Percentiles rank a stretch among this genome's conserved stretches.
phyloP scores from a whole-genome alignment of 1,140 invertebrate species.

The Agraylea sexmaculata region DNA sequence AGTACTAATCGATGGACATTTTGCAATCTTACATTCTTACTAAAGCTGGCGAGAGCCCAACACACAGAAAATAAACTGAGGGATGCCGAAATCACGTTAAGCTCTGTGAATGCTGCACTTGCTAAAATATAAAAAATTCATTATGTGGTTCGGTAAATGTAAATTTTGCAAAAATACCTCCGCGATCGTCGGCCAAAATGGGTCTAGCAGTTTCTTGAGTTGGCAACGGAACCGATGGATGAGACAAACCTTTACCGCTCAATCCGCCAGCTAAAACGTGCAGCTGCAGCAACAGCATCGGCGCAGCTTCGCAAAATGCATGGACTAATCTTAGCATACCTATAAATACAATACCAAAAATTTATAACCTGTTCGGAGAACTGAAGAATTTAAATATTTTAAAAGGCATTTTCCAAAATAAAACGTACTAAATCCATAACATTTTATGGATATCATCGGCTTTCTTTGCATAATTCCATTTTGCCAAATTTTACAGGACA shows the following conservation, averaged over 20 bases:
- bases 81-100: slow-evolving; percentile 70
- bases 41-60: slow-evolving; percentile 84
- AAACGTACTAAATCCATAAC: too few relatives aligned
- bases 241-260: background rate
- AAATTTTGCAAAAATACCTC: slow-evolving; percentile 8
- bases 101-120: slow-evolving; percentile 52
- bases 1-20: slow-evolving; percentile 75
- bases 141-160: background rate
- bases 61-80: slow-evolving; percentile 76
- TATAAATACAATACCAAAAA: too few relatives aligned
- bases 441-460: too few relatives aligned
- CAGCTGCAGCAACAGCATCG: slow-evolving; percentile 73
- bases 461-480: too few relatives aligned
- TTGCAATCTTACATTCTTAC: slow-evolving; percentile 68
- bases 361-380: too few relatives aligned
- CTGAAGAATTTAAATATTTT: too few relatives aligned
- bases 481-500: too few relatives aligned
- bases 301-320: slow-evolving; percentile 76
- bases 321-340: slow-evolving; percentile 72
- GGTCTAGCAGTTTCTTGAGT: slow-evolving; percentile 10
- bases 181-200: slow-evolving; percentile 14
- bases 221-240: slow-evolving; percentile 2
- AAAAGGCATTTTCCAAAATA: too few relatives aligned
- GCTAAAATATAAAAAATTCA: slow-evolving; percentile 30
- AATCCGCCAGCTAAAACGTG: slow-evolving; percentile 55